Percentiles rank a stretch among this genome's conserved stretches.
These are phyloP conservation scores for Cecidostiba fungosa DNA, from an alignment of 2,888 invertebrate species.

Conservation along the genomic window DNA sequence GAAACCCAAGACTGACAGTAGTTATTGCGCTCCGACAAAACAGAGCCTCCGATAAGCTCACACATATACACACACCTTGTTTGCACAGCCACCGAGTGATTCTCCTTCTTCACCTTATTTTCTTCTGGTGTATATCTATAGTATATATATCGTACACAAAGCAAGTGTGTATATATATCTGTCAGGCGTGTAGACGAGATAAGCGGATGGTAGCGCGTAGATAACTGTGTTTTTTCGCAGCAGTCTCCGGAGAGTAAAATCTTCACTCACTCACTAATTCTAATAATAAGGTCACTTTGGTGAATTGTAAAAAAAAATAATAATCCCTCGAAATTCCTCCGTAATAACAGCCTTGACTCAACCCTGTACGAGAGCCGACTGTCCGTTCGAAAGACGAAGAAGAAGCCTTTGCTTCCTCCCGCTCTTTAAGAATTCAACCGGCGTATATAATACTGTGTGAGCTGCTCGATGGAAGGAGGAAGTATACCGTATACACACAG, in stretches of 20 bases:
- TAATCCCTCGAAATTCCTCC: background rate
- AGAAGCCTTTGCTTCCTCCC: conserved; percentile 4
- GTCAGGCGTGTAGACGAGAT: background rate
- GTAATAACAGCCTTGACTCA: background rate
- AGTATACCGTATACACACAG: conserved; percentile 16
- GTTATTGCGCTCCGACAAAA: conserved; percentile 2
- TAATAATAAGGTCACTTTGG: background rate
- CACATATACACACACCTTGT: conserved; percentile 42
- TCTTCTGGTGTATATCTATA: background rate
- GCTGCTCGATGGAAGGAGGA: background rate
- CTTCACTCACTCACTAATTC: background rate
- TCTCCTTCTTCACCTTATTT: background rate
- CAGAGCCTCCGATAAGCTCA: conserved; percentile 23
- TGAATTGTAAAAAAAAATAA: background rate
- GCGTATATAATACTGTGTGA: background rate
- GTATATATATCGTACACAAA: background rate
- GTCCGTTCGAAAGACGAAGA: background rate
- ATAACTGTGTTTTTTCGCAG: background rate
- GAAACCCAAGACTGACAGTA: background rate
- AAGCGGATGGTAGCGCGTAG: background rate
- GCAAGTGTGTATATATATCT: background rate
- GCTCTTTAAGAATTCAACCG: background rate
- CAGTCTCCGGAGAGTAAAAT: background rate
- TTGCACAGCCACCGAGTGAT: conserved; percentile 21
- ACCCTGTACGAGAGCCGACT: background rate